Conservation (phyloP, 1,140 invertebrate species). For the Ectropis grisescens region DNA sequence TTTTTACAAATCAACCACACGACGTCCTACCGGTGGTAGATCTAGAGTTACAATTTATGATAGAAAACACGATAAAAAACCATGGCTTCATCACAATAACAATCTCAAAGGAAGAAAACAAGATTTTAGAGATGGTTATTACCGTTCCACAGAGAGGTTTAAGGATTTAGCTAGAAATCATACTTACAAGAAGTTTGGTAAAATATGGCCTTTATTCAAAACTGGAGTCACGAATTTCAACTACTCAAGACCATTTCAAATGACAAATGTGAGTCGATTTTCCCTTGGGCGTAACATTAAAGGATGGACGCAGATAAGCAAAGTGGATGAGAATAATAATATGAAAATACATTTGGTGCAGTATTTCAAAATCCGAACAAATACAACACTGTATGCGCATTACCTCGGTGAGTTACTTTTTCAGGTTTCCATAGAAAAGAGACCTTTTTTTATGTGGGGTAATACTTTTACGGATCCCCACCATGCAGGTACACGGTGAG, state of each 20-base stretch:
- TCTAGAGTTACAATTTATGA: too few relatives aligned
- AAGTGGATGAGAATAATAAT: constrained; percentile 1
- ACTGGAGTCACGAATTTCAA: constrained; percentile 33
- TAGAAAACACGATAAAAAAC: too few relatives aligned
- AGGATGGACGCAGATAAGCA: constrained; percentile 8
- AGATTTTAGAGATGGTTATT: constrained; percentile 38
- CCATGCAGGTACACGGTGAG: too few relatives aligned
- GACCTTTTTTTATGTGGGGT: too few relatives aligned
- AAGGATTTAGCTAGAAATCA: constrained; percentile 30
- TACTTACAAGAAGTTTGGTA: constrained; percentile 22
- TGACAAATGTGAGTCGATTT: constrained; percentile 30
- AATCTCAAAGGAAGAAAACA: constrained; percentile 13
- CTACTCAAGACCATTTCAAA: constrained; percentile 30
- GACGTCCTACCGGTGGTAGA: too few relatives aligned
- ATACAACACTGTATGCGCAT: constrained; percentile 43
- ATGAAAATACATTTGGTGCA: constrained; percentile 28
- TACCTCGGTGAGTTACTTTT: constrained; percentile 40
- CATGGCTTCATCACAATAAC: too few relatives aligned
- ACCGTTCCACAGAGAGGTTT: constrained; percentile 27
- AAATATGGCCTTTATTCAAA: constrained; percentile 17
- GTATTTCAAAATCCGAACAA: constrained; percentile 48
- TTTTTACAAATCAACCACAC: constrained; percentile 20
- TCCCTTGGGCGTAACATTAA: constrained; percentile 15
- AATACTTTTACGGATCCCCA: too few relatives aligned
- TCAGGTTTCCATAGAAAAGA: too few relatives aligned